phyloP scores from a whole-genome alignment of 2,888 invertebrate genomes.

The Vesta saturnalis region DNA sequence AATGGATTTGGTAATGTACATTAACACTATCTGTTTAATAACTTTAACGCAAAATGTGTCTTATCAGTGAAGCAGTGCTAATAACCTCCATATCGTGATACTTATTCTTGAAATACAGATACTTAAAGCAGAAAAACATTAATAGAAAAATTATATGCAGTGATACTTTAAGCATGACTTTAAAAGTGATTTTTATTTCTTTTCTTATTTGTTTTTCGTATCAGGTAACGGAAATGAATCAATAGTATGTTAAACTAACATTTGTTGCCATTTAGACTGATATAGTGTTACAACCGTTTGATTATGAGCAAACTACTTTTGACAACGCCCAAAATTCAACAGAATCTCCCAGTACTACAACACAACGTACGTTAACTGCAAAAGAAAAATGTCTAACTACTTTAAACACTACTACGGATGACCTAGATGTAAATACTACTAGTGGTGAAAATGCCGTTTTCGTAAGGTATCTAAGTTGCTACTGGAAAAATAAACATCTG shows the following conservation, averaged over 20 bases:
- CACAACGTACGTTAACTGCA: neutral
- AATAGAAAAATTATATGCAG: conserved; percentile 12
- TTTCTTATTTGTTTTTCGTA: neutral
- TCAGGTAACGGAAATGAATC: neutral
- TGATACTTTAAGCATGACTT: neutral
- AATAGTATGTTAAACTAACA: neutral
- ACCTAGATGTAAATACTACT: neutral
- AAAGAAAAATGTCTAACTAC: neutral
- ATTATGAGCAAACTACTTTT: neutral
- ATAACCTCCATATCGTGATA: conserved; percentile 3
- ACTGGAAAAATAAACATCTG: conserved; percentile 19
- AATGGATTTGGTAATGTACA: no score
- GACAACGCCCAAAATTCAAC: neutral
- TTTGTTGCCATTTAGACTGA: neutral
- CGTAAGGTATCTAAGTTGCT: conserved; percentile 7
- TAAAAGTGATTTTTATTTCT: neutral
- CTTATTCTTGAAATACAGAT: neutral
- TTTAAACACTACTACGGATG: neutral
- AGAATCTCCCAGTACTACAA: neutral
- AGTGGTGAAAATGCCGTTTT: neutral
- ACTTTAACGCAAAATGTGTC: conserved; percentile 7
- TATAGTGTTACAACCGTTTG: neutral
- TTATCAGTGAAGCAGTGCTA: conserved; percentile 7
- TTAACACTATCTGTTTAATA: no score
- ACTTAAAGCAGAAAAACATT: neutral